Conservation (phyloP, 2,113 vertebrate species). For the Dasyornis broadbenti region DNA sequence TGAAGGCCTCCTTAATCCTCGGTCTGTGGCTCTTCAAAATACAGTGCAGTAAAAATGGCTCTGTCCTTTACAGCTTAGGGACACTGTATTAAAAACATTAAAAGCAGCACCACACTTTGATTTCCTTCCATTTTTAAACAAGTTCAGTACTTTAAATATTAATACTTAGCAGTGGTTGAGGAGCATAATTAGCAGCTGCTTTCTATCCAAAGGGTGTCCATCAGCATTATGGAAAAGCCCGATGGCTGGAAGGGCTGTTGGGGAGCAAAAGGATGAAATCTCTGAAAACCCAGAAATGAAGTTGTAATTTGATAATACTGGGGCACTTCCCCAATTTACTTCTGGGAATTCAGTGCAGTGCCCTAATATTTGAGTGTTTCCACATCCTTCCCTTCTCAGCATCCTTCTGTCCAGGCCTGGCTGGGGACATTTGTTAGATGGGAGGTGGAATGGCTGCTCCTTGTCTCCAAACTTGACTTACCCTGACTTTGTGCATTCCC, state of each 20-base stretch:
- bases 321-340: background rate
- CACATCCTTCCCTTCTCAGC: background rate
- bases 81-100: background rate
- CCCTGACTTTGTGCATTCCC: background rate
- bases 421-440: accelerated
- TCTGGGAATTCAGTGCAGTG: background rate
- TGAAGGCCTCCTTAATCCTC: background rate
- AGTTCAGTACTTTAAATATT: background rate
- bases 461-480: accelerated
- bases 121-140: constrained; percentile 16
- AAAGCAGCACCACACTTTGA: background rate
- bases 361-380: no score
- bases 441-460: background rate
- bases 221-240: background rate
- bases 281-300: background rate
- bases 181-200: background rate
- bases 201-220: background rate
- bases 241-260: accelerated
- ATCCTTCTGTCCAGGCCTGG: background rate
- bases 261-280: background rate
- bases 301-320: background rate
- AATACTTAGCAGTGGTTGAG: background rate
- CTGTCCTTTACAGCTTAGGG: background rate
- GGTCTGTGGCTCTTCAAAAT: background rate
- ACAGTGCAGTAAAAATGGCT: background rate